Percentiles rank a stretch among this genome's conserved stretches.
Conservation (phyloP, 1,140 invertebrate genomes). For the Penaeus japonicus region DNA sequence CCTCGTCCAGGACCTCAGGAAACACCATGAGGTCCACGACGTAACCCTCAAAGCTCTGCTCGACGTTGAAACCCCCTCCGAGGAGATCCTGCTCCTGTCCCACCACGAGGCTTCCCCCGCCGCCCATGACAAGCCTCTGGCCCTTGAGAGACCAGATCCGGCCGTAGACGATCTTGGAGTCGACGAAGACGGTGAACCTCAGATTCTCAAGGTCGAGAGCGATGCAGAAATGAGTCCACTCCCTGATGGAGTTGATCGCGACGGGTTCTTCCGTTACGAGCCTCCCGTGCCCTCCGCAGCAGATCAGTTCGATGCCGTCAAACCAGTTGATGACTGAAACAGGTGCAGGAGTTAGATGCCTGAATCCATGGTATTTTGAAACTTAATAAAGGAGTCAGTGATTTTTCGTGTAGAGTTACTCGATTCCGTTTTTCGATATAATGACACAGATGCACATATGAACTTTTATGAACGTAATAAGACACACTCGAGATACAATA, state of each 20-base stretch:
- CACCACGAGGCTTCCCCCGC: constrained; percentile 49
- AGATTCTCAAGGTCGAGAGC: constrained; percentile 30
- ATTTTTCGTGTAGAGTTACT: too few relatives aligned
- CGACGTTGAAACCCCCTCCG: constrained; percentile 34
- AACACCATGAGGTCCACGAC: constrained; percentile 41
- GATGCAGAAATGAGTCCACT: constrained; percentile 49
- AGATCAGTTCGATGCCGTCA: constrained; percentile 11
- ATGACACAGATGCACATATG: too few relatives aligned
- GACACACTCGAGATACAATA: too few relatives aligned
- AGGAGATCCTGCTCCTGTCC: constrained; percentile 54
- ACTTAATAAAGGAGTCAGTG: too few relatives aligned
- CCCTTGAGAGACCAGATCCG: neutral
- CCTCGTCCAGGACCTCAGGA: neutral
- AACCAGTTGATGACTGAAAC: constrained; percentile 36
- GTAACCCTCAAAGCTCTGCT: constrained; percentile 49
- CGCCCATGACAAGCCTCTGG: neutral
- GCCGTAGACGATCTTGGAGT: constrained; percentile 7
- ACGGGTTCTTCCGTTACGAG: neutral
- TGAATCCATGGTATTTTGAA: too few relatives aligned
- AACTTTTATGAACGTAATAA: too few relatives aligned
- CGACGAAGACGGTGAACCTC: constrained; percentile 7
- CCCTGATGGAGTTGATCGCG: neutral
- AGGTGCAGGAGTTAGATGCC: too few relatives aligned
- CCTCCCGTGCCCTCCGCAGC: constrained; percentile 46
- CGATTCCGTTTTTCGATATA: too few relatives aligned